phyloP scores from a whole-genome alignment of 1,140 invertebrate species.

The Brachionus rotundiformis region DNA sequence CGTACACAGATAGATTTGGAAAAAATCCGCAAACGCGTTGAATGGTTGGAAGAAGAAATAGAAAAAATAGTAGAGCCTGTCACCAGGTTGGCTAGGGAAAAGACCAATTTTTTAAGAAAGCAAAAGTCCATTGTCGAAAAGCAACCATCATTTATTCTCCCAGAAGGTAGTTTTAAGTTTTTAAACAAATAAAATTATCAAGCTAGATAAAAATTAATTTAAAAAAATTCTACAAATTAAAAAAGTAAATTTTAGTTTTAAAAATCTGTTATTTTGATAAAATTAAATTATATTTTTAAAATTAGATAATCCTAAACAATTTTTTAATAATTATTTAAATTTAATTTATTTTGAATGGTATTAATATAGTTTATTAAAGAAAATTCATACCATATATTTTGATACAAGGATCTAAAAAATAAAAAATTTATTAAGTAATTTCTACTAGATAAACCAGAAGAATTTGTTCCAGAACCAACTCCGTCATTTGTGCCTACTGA shows the following conservation, averaged over 20 bases:
- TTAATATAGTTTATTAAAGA: too few species aligned
- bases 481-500: not conserved
- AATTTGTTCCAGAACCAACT: not conserved
- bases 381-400: too few species aligned
- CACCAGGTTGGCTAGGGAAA: not conserved
- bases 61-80: not conserved
- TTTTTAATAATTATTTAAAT: too few species aligned
- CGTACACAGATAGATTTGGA: not conserved
- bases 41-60: slow-evolving; percentile 7
- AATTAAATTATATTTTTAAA: too few species aligned
- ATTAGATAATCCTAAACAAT: too few species aligned
- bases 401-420: too few species aligned
- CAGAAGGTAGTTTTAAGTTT: not conserved
- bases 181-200: not conserved
- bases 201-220: too few species aligned
- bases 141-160: not conserved
- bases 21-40: not conserved
- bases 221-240: too few species aligned
- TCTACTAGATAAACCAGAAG: not conserved
- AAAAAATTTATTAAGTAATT: not conserved
- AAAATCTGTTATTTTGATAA: too few species aligned
- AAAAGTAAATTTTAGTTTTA: too few species aligned
- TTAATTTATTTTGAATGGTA: too few species aligned
- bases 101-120: not conserved
- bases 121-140: not conserved